phyloP scores from a whole-genome alignment of 2,888 invertebrate species.

The Agrilus biguttatus region DNA sequence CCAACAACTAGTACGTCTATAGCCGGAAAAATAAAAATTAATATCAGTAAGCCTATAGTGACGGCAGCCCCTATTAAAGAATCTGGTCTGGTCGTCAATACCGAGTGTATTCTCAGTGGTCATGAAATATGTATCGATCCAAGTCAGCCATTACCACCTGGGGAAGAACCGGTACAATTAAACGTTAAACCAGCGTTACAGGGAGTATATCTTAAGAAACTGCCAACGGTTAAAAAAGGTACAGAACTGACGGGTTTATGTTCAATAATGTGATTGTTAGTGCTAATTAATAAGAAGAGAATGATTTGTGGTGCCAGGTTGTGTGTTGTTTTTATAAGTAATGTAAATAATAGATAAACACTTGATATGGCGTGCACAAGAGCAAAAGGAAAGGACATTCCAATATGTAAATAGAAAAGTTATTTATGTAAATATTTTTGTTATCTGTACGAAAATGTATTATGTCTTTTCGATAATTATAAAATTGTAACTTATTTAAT shows the following conservation, averaged over 20 bases:
- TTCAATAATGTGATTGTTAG: conserved; percentile 59
- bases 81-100: neutral
- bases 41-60: conserved; percentile 57
- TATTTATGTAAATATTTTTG: too few species aligned
- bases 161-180: conserved; percentile 38
- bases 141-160: conserved; percentile 42
- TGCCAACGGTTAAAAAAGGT: conserved; percentile 59
- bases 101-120: conserved; percentile 4
- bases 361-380: too few species aligned
- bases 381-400: too few species aligned
- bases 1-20: conserved; percentile 19
- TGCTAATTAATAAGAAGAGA: conserved; percentile 1
- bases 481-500: too few species aligned
- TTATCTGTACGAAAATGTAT: too few species aligned
- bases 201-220: conserved; percentile 50
- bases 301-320: too few species aligned
- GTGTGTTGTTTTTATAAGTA: too few species aligned
- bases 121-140: conserved; percentile 17
- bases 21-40: conserved; percentile 60
- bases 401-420: too few species aligned
- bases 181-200: conserved; percentile 50
- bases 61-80: conserved; percentile 31
- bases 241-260: conserved; percentile 74
- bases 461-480: too few species aligned
- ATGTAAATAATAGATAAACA: too few species aligned